Evolutionary conservation across 2,888 invertebrate species (phyloP).

Genomic region (Reticulitermes lucifugus): DNA sequence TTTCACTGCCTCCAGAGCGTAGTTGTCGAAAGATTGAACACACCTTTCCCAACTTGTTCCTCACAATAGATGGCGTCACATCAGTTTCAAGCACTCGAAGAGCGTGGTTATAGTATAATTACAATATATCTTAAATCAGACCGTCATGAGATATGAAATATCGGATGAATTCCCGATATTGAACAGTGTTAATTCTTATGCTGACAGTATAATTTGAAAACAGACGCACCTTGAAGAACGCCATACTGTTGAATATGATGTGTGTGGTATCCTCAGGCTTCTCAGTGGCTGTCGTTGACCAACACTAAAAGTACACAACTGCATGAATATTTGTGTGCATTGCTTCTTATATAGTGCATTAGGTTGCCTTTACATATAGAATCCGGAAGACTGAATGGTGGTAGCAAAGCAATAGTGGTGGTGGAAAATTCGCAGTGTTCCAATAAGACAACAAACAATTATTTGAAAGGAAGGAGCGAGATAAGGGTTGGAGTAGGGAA

Average conservation of each 20-base stretch:
- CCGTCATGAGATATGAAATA: background rate
- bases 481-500: background rate
- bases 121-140: background rate
- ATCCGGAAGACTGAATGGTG: conserved; percentile 29
- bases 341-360: conserved; percentile 36
- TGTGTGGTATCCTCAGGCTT: background rate
- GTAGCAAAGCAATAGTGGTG: background rate
- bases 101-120: background rate
- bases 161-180: background rate
- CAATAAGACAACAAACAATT: background rate
- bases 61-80: background rate
- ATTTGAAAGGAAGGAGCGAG: background rate
- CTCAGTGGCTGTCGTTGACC: background rate
- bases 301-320: conserved; percentile 21
- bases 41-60: background rate
- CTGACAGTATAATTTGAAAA: background rate
- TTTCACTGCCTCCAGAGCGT: background rate
- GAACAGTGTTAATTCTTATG: background rate
- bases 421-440: background rate
- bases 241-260: background rate
- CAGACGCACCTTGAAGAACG: conserved; percentile 19
- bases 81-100: background rate
- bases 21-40: background rate
- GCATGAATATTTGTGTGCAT: conserved; percentile 14
- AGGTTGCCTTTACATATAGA: background rate